Evolutionary conservation across 2,113 vertebrate species (phyloP).

Genomic region (Sceloporus tristichus): DNA sequence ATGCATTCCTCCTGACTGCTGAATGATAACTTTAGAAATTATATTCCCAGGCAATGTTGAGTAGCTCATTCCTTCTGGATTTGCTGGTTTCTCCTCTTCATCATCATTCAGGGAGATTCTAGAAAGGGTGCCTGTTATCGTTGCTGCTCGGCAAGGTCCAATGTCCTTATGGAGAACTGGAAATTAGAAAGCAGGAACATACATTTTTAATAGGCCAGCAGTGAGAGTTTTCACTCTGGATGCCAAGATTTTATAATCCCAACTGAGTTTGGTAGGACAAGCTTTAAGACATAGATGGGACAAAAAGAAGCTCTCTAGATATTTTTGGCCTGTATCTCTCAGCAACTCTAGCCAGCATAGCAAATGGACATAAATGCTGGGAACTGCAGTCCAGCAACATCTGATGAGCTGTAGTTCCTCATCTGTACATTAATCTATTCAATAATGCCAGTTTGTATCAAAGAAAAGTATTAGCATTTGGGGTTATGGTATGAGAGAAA

Average conservation of each 20-base stretch:
- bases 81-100: constrained; percentile 91
- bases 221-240: not conserved
- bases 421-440: too few relatives aligned
- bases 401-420: too few relatives aligned
- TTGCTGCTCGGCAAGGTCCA: constrained; percentile 94
- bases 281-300: not conserved
- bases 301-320: too few relatives aligned
- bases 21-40: constrained; percentile 98
- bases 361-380: too few relatives aligned
- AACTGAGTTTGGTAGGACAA: not conserved
- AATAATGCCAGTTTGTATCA: not conserved
- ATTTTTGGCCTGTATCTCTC: too few relatives aligned
- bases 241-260: not conserved
- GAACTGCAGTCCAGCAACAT: too few relatives aligned
- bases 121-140: constrained; percentile 96
- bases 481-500: not conserved
- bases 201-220: constrained; percentile 24
- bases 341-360: too few relatives aligned
- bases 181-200: constrained; percentile 62
- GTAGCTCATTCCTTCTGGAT: constrained; percentile 94
- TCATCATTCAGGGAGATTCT: constrained; percentile 98
- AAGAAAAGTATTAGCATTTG: not conserved
- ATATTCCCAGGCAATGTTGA: constrained; percentile 97
- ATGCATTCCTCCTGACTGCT: constrained; percentile 93
- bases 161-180: constrained; percentile 98